phyloP scores from a whole-genome alignment of 35 echinoderm and acorn worm genomes.

The Apostichopus californicus region DNA sequence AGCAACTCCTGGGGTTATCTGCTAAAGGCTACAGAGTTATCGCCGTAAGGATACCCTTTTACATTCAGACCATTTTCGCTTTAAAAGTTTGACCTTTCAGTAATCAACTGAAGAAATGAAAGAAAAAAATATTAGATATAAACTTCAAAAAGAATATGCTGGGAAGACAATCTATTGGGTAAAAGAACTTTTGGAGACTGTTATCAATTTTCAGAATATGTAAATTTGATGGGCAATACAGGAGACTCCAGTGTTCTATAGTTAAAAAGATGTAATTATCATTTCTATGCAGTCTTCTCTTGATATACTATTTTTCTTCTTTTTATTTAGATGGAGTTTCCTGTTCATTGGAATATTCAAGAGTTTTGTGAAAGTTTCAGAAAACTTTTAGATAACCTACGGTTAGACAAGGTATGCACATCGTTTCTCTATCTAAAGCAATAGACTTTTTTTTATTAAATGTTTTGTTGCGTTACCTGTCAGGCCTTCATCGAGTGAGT shows the following conservation, averaged over 20 bases:
- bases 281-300: background rate
- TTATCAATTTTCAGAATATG: background rate
- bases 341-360: constrained; percentile 83
- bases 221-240: no score
- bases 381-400: constrained; percentile 93
- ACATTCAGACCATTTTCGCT: background rate
- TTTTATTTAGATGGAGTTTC: constrained; percentile 86
- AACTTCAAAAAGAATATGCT: no score
- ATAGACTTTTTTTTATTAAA: no score
- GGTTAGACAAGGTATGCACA: constrained; percentile 85
- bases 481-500: no score
- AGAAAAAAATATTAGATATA: no score
- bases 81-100: background rate
- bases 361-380: constrained; percentile 96
- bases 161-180: background rate
- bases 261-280: no score
- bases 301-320: background rate
- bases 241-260: no score
- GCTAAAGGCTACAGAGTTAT: constrained; percentile 90
- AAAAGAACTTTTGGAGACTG: background rate
- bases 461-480: no score
- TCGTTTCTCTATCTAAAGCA: background rate
- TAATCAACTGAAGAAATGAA: no score
- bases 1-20: constrained; percentile 85
- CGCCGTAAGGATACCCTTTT: constrained; percentile 59